phyloP scores from a whole-genome alignment of 2,797 vertebrate species.

The Gymnocypris eckloni region DNA sequence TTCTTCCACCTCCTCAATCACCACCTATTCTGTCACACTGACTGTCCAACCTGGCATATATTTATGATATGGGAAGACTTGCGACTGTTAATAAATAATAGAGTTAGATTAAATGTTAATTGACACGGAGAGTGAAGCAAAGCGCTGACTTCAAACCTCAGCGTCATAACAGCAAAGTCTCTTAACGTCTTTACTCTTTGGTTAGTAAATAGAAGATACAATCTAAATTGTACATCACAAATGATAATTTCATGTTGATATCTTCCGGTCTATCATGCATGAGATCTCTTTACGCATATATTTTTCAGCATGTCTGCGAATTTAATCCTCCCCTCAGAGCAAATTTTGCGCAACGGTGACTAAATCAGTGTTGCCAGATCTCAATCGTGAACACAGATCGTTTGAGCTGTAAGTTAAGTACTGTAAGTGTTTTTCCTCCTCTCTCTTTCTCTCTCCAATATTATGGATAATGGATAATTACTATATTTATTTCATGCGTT shows the following conservation, averaged over 20 bases:
- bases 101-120: not conserved
- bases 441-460: not conserved
- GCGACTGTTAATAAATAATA: not conserved
- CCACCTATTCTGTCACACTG: not conserved
- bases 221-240: not conserved
- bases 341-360: slow-evolving; percentile 31
- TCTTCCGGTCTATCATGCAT: not conserved
- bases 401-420: too few species aligned
- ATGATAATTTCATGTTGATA: not conserved
- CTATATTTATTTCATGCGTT: not conserved
- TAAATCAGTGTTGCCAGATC: slow-evolving; percentile 29
- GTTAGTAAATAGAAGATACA: not conserved
- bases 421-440: too few species aligned
- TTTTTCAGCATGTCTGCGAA: not conserved
- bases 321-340: slow-evolving; percentile 17
- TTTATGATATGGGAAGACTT: not conserved
- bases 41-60: slow-evolving; percentile 1
- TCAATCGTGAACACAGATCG: not conserved
- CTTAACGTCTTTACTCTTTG: not conserved
- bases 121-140: not conserved
- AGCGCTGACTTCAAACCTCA: not conserved
- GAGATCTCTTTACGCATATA: not conserved
- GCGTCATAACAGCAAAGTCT: not conserved
- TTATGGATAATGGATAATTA: not conserved
- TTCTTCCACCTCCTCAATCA: slow-evolving; percentile 54